Base-by-base conservation (phyloP, 2,113 vertebrate species). In the Callionymus lyra region DNA sequence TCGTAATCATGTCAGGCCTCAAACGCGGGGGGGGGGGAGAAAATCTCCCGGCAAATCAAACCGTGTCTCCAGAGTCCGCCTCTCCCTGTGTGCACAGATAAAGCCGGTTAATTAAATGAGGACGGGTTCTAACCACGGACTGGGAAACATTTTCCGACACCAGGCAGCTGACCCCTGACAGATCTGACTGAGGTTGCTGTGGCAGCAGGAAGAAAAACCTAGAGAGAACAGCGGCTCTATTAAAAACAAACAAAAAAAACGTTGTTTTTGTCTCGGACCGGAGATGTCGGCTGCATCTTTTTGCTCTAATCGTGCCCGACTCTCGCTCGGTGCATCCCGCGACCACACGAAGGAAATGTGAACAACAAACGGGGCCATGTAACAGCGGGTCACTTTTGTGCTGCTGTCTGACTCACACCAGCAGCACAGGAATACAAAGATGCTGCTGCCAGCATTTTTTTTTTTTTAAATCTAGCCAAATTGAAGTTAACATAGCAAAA, bases 51-150 rank as follows among this genome's bases (percentile, higher is more conserved):
- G 67, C 52, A 52, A 73, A 69, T 38, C 56, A 54, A 41, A 38
- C 56, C 27, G 45, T 9, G 44, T 66, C 70, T 67, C 49, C 38
- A 18, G 48, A 58, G 70, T 50, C 15, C 48, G 61, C 45, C 10
- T 38, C 53, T 13, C 38, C 72, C 47, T 71, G 65, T 77, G 51
- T 75, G 61, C 70, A 61, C 75, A 78, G 76, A 74, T 81, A 68
- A 74, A 66, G 60, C 68, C 15, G 13, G 56, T 61, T 82, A 80
- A 85, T 85, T 82, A 82, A 81, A 82, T 65, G 70, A 70, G 56
- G 64, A 54, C 12, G 19, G 36, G 52, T 74, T 74, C 68, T 59
- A 74, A 70, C 59, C 59, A 33, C 37, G 16, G 55, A 55, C 45
- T 53, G 63, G 61, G 53, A 53, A 71, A 60, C 45, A 70, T 59